Percentiles rank a stretch among this genome's conserved stretches.
These are phyloP conservation scores for Gracilinanus agilis DNA, from an alignment of 2,113 vertebrate species.

Conservation along the genomic window DNA sequence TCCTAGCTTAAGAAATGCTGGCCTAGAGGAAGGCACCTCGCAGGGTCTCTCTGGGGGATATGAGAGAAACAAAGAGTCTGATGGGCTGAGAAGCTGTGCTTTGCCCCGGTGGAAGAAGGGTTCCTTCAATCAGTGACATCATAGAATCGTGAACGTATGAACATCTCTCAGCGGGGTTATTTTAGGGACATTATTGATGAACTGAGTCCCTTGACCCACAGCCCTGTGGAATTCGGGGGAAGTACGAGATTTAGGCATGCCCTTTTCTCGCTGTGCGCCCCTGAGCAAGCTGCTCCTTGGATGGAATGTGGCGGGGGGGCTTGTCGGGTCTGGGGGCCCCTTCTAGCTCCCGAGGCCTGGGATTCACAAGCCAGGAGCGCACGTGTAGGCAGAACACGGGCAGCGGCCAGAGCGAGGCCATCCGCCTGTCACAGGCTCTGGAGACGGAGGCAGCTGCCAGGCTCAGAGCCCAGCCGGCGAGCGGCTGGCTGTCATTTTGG, in stretches of 20 bases:
- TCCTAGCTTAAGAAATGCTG: not conserved
- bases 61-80: not conserved
- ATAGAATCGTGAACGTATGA: not conserved
- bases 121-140: not conserved
- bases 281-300: no score
- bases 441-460: slow-evolving; percentile 28
- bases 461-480: not conserved
- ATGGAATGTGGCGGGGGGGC: no score
- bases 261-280: no score
- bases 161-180: not conserved
- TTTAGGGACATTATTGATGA: not conserved
- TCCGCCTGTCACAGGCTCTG: not conserved
- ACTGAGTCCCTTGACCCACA: not conserved
- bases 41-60: not conserved
- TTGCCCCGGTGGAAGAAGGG: not conserved
- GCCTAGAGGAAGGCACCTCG: not conserved
- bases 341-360: no score
- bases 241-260: no score
- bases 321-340: no score
- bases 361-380: no score
- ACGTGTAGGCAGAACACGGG: no score
- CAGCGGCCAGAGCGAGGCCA: no score
- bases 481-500: slow-evolving; percentile 58
- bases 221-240: not conserved
- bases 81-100: not conserved